These are phyloP conservation scores for Mus spretus DNA, from an alignment of 2,797 vertebrate species.

Conservation along the genomic window DNA sequence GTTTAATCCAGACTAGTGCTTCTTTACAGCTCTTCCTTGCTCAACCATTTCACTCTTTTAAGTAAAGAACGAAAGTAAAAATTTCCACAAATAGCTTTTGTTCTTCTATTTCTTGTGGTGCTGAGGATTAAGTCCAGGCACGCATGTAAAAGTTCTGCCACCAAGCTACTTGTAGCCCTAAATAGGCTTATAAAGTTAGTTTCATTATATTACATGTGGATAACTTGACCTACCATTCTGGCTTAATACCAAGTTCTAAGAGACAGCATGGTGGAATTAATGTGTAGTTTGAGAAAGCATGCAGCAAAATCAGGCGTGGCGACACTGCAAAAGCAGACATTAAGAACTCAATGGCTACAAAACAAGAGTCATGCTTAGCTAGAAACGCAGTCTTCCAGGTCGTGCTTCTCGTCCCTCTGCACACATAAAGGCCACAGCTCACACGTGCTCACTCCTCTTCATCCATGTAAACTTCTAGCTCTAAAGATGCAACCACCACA, in stretches of 20 bases:
- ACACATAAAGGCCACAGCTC: neutral
- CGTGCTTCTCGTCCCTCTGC: neutral
- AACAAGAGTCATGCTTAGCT: neutral
- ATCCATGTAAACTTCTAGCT: neutral
- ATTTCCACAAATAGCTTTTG: slow-evolving; percentile 27
- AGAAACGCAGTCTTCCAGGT: neutral
- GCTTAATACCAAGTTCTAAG: neutral
- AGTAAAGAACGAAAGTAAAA: neutral
- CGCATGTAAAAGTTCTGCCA: neutral
- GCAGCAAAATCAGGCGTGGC: neutral
- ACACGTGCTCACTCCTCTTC: neutral
- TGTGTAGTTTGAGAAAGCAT: neutral
- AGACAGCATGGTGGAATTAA: neutral
- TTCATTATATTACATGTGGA: neutral
- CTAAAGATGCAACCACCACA: neutral
- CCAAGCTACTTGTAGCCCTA: neutral
- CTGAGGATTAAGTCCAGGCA: neutral
- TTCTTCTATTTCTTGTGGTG: neutral
- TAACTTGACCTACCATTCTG: neutral
- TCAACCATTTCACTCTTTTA: neutral
- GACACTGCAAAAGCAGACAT: neutral
- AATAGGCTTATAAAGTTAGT: slow-evolving; percentile 14
- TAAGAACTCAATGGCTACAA: neutral
- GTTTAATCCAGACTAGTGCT: neutral
- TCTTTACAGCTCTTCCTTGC: neutral